Evolutionary conservation across 2,888 invertebrate species (phyloP).

Genomic region (Tenthredo mesomela): DNA sequence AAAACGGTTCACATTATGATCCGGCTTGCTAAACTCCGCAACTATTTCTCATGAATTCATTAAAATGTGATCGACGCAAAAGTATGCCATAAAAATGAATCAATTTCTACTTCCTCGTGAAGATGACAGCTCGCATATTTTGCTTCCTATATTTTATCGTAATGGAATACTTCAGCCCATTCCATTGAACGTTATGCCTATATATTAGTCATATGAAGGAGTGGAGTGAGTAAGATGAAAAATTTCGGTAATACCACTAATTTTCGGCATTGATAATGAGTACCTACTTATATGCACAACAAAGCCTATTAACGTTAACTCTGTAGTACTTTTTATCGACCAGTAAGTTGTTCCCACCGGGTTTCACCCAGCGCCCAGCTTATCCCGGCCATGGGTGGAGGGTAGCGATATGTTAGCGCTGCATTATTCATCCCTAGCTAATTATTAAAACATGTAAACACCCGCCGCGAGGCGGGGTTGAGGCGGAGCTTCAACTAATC

Average conservation of each 20-base stretch:
- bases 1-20: not conserved
- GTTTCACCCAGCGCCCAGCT: conserved; percentile 36
- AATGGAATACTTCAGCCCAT: not conserved
- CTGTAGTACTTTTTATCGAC: conserved; percentile 42
- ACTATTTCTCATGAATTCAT: not conserved
- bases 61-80: not conserved
- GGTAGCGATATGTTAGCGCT: conserved; percentile 53
- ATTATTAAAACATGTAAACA: conserved; percentile 55
- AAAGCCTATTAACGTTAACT: conserved; percentile 38
- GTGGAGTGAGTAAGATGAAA: not conserved
- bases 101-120: not conserved
- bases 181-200: not conserved
- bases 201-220: not conserved
- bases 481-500: conserved; percentile 52
- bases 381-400: conserved; percentile 36
- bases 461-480: conserved; percentile 23
- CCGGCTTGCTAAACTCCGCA: not conserved
- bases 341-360: conserved; percentile 40
- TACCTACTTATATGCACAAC: conserved; percentile 5
- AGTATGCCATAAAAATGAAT: not conserved
- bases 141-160: not conserved
- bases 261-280: not conserved
- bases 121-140: not conserved
- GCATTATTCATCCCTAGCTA: conserved; percentile 54
- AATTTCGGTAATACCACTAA: not conserved